Percentiles rank a stretch among this genome's conserved stretches.
These are phyloP conservation scores for Protaetia brevitarsis DNA, from an alignment of 1,140 invertebrate species.

Conservation along the genomic window DNA sequence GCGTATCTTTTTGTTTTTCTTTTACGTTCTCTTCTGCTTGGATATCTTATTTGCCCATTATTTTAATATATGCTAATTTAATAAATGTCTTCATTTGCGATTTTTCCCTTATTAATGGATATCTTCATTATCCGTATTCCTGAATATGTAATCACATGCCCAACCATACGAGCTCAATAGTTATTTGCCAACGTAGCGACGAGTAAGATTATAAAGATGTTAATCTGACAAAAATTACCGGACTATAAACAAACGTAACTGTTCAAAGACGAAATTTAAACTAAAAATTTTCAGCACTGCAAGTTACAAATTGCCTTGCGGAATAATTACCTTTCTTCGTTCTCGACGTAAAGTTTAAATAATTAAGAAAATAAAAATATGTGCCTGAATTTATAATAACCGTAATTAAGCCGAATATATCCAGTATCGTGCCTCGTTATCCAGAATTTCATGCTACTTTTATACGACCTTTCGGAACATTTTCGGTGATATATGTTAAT, in stretches of 20 bases:
- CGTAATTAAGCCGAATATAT: slow-evolving; percentile 16
- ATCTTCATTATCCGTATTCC: slow-evolving; percentile 21
- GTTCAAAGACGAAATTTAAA: slow-evolving; percentile 11
- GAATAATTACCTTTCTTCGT: slow-evolving; percentile 6
- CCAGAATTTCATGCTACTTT: slow-evolving; percentile 1
- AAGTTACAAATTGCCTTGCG: neutral
- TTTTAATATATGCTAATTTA: slow-evolving; percentile 23
- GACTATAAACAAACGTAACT: slow-evolving; percentile 13
- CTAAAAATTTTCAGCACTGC: slow-evolving; percentile 12
- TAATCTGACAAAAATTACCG: slow-evolving; percentile 1
- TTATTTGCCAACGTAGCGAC: neutral
- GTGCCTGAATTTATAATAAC: slow-evolving; percentile 8
- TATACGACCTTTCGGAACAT: neutral
- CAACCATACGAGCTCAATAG: neutral
- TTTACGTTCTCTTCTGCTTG: neutral
- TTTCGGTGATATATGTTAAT: slow-evolving; percentile 17
- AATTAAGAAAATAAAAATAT: neutral
- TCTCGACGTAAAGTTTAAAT: neutral
- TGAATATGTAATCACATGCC: slow-evolving; percentile 18
- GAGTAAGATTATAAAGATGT: neutral
- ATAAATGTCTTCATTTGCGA: slow-evolving; percentile 22
- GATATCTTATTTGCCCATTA: slow-evolving; percentile 21
- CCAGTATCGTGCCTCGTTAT: neutral
- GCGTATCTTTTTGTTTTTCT: neutral
- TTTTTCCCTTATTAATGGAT: slow-evolving; percentile 22